Evolutionary conservation across 2,888 invertebrate species (phyloP).

Genomic region (Ptilodon capucinus): DNA sequence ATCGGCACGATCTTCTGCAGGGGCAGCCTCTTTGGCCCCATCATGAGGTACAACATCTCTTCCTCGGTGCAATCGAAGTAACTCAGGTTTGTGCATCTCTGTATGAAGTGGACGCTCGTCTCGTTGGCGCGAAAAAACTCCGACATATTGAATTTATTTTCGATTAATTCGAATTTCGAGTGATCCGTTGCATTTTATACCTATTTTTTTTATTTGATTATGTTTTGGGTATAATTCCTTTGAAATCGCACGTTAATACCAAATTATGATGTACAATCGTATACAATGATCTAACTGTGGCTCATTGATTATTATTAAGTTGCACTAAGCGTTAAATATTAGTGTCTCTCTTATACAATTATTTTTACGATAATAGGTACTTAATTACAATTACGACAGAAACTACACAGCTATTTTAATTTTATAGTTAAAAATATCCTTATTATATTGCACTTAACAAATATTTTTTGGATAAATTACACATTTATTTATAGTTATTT

Average conservation of each 20-base stretch:
- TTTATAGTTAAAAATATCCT: too few species aligned
- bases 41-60: slow-evolving; percentile 80
- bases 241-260: too few species aligned
- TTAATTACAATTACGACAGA: not conserved
- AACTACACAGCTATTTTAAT: not conserved
- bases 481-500: not conserved
- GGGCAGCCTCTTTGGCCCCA: slow-evolving; percentile 85
- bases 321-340: too few species aligned
- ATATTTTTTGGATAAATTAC: too few species aligned
- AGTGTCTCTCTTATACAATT: too few species aligned
- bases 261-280: too few species aligned
- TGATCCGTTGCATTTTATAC: not conserved
- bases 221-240: too few species aligned
- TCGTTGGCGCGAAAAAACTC: slow-evolving; percentile 58
- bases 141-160: slow-evolving; percentile 44
- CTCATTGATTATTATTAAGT: too few species aligned
- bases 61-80: slow-evolving; percentile 82
- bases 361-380: too few species aligned
- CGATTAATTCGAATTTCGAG: not conserved
- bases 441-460: too few species aligned
- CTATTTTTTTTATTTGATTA: not conserved
- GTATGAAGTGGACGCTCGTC: slow-evolving; percentile 44
- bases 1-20: slow-evolving; percentile 81
- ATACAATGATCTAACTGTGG: too few species aligned
- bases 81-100: slow-evolving; percentile 69